Evolutionary conservation across 2,113 vertebrate genomes (phyloP), one percentile per base, ranked within the genome.

Genomic region (Phyllostomus discolor): DNA sequence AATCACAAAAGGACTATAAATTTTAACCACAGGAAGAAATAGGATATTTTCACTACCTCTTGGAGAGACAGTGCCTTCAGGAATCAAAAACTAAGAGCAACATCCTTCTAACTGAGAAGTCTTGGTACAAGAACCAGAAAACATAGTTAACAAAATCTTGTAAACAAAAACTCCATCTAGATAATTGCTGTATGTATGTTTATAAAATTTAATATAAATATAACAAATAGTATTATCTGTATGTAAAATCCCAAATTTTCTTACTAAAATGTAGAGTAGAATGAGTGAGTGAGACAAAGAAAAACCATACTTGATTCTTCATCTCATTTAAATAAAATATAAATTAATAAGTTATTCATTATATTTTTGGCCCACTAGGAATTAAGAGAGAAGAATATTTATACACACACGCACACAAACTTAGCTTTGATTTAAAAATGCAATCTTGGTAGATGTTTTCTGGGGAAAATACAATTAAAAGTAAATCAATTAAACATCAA

Each of bases 241-340:
- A 5, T 43, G 50, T 41, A 57, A 75, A 94, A 87, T 20, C 33
- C 1, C 6, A 83, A 54, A 78, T 46, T 81, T 85, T 96, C 5
- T 5, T 72, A 70, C 35, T 33, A 69, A 90, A 91, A 83, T 78
- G 17, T 59, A 43, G 20, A 90, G 6, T 48, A 22, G n/a, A 69
- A 72, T 81, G 15, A 6, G 14, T 72, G 69, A 43, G 15, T 66
- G 16, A 81, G 20, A 35, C 20, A 2, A 64, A 80, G 8, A 52
- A 92, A 80, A 69, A 81, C 41, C 8, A 75, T 54, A 20, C 57
- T 54, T 81, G 28, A 76, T 64, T 70, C 24, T 88, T 62, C n/a
- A 72, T 86, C 35, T 78, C 50, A 79, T 67, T 87, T 82, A 64
- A 95, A 82, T 38, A 87, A 90, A 95, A n/a, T 83, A 54, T 76